Evolutionary conservation across 2,113 vertebrate species (phyloP).

Genomic region (Caranx melampygus): DNA sequence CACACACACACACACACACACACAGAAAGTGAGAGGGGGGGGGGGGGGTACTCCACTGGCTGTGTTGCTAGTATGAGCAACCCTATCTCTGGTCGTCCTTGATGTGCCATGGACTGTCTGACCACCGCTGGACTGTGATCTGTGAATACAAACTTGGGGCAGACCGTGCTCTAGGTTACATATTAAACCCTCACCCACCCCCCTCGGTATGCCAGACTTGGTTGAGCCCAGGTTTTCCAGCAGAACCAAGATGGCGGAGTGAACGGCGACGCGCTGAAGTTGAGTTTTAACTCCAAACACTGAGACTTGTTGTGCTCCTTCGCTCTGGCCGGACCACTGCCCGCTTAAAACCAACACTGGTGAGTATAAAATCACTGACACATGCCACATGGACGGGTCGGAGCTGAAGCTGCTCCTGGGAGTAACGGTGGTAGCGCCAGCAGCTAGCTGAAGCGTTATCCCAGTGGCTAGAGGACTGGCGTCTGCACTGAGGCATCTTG

Average conservation of each 20-base stretch:
- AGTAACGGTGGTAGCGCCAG: constrained; percentile 32
- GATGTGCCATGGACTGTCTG: fast-evolving
- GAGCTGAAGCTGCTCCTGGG: background rate
- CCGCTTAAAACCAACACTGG: background rate
- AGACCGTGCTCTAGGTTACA: background rate
- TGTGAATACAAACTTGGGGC: background rate
- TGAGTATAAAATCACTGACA: constrained; percentile 35
- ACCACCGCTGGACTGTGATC: background rate
- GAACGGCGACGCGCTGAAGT: constrained; percentile 55
- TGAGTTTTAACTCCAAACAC: constrained; percentile 53
- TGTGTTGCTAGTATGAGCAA: background rate
- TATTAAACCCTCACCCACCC: constrained; percentile 46
- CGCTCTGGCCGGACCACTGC: background rate
- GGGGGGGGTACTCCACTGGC: no score
- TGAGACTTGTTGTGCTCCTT: background rate
- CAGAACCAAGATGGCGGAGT: constrained; percentile 73
- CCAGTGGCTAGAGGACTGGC: background rate
- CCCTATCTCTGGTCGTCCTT: no score
- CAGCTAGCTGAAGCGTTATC: constrained; percentile 34
- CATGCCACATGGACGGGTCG: background rate
- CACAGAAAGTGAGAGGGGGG: no score
- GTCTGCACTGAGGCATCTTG: background rate
- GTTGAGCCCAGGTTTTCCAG: constrained; percentile 54
- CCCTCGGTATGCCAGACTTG: constrained; percentile 36
- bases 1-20: no score